Percentiles rank a stretch among this genome's conserved stretches.
Conservation (phyloP, 2,113 vertebrate species). For the Sphyrna mokarran region DNA sequence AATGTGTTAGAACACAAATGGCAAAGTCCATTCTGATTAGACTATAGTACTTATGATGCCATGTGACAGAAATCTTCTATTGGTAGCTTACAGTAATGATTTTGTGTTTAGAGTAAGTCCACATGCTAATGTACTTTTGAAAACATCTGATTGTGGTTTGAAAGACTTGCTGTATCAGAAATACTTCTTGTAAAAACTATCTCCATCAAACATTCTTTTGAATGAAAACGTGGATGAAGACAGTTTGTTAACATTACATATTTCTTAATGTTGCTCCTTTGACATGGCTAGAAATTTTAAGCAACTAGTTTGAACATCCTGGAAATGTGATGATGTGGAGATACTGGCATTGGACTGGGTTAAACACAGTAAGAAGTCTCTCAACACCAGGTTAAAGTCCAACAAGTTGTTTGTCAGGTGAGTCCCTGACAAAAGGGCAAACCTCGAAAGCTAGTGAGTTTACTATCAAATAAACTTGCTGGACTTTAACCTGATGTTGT, state of each 20-base stretch:
- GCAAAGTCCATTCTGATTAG: background rate
- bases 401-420: too few relatives aligned
- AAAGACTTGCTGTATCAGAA: background rate
- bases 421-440: too few relatives aligned
- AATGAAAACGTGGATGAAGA: background rate
- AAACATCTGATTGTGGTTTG: background rate
- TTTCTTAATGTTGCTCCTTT: background rate
- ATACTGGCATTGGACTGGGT: too few relatives aligned
- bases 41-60: background rate
- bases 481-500: too few relatives aligned
- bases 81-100: background rate
- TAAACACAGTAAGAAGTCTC: too few relatives aligned
- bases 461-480: too few relatives aligned
- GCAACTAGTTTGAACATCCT: background rate
- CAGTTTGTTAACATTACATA: background rate
- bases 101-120: background rate
- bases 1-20: background rate
- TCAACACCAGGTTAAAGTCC: background rate
- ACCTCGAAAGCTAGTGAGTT: too few relatives aligned
- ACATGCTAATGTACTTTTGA: background rate
- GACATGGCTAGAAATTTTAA: background rate
- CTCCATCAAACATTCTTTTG: background rate
- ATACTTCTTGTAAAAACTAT: background rate
- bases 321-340: background rate
- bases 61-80: background rate